These are phyloP conservation scores for Myiothlypis chrysogaster DNA, from an alignment of 2,797 vertebrate species.

Conservation along the genomic window DNA sequence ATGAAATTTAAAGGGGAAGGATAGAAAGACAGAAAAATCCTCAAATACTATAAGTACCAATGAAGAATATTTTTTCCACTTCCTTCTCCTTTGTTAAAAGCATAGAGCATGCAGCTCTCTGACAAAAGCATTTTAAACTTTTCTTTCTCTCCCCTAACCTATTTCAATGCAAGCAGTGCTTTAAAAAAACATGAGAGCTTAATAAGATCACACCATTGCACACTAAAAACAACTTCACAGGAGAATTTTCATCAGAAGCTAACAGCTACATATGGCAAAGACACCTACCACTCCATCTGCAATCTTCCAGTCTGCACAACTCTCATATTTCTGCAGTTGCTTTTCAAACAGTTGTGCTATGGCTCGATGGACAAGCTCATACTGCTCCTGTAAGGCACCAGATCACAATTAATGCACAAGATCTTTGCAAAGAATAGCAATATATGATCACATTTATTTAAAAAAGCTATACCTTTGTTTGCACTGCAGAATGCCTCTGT, in stretches of 20 bases:
- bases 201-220: background rate
- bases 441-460: background rate
- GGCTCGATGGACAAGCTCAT: conserved; percentile 94
- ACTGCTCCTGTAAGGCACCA: conserved; percentile 85
- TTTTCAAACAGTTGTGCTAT: conserved; percentile 96
- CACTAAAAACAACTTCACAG: background rate
- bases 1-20: background rate
- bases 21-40: background rate
- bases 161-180: background rate
- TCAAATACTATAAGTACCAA: background rate
- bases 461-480: conserved; percentile 87
- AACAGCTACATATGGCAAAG: background rate
- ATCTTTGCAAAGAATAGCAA: background rate
- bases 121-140: background rate
- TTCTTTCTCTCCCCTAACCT: background rate
- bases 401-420: background rate
- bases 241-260: background rate
- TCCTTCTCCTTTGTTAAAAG: background rate
- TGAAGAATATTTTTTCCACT: background rate
- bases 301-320: conserved; percentile 83
- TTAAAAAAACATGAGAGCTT: background rate
- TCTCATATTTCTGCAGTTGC: conserved; percentile 88
- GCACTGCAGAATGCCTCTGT: conserved; percentile 95
- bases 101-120: background rate
- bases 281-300: conserved; percentile 86